Base-by-base conservation (phyloP, 2,888 invertebrate genomes). In the Agrotis ipsilon region DNA sequence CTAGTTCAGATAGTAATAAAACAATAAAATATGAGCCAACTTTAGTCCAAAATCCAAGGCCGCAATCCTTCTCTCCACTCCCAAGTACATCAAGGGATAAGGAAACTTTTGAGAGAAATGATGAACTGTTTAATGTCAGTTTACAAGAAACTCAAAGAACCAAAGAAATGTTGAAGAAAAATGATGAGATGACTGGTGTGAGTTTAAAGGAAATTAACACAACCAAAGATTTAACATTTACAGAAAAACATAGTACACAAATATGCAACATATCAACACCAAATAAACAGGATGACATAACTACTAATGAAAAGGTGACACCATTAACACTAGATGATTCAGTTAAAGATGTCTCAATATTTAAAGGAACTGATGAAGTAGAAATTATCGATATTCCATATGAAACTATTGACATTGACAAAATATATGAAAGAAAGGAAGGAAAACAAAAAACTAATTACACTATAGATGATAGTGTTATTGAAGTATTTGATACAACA, bases 31-130 rank as follows among this genome's bases (percentile, higher is more conserved):
- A 87, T 84, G 77, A 61, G 48, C 69, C 57, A 24, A 51, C 24
- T 45, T 9, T 18, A 19, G n/a, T 39, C 13, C 51, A 51, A 64
- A 64, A 24, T 32, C 69, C 16, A 0, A 80, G 59, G 13, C 74
- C 72, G 54, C 72, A 68, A 18, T 64, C 83, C 60, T 93, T 92
- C 70, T 88, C 88, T 19, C 92, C 92, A 4, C 46, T 89, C 39
- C 92, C 93, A 7, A 93, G 93, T 79, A 92, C 93, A 51, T 93
- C 93, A 3, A 89, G 19, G 68, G 90, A 92, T 64, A 83, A 64
- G 62, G 82, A 87, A 52, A 88, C 84, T 13, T 84, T 92, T 54
- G 61, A 80, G 14, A 87, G 86, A 85, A 92, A 93, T 89, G 92
- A 91, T 58, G 66, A 87, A 62, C 80, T 79, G 18, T 91, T 90